Evolutionary conservation across 1,140 invertebrate genomes (phyloP).

Genomic region (Anoplolepis gracilipes): DNA sequence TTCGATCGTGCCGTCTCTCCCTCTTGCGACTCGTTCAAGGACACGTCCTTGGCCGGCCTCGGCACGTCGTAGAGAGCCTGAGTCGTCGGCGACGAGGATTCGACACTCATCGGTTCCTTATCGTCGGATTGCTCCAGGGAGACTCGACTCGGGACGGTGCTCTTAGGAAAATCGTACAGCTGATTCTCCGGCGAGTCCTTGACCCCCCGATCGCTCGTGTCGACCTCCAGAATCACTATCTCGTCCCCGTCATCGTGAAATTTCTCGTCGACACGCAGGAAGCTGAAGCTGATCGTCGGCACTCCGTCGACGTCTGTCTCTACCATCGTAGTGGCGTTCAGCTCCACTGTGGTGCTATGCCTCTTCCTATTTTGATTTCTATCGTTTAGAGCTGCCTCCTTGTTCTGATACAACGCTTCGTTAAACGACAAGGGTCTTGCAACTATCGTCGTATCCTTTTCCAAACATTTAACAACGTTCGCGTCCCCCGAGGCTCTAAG

Average conservation of each 20-base stretch:
- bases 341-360: conserved; percentile 79
- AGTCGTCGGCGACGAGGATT: neutral
- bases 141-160: neutral
- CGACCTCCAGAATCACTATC: conserved; percentile 28
- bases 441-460: neutral
- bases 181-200: conserved; percentile 7
- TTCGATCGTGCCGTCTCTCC: too few species aligned
- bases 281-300: conserved; percentile 83
- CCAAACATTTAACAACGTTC: neutral
- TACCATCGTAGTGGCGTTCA: conserved; percentile 79
- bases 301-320: conserved; percentile 79
- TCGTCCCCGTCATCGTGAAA: neutral
- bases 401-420: conserved; percentile 73
- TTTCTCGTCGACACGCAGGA: conserved; percentile 73
- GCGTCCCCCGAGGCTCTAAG: neutral
- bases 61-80: conserved; percentile 40
- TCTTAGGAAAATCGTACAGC: conserved; percentile 46
- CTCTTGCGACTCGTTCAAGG: conserved; percentile 20
- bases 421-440: neutral
- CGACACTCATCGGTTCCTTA: neutral
- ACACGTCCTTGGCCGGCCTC: neutral
- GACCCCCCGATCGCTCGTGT: conserved; percentile 20
- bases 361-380: conserved; percentile 58
- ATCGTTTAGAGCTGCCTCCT: conserved; percentile 50
- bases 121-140: neutral